These are phyloP conservation scores for Erebia aethiops DNA, from an alignment of 2,888 invertebrate species.

Conservation along the genomic window DNA sequence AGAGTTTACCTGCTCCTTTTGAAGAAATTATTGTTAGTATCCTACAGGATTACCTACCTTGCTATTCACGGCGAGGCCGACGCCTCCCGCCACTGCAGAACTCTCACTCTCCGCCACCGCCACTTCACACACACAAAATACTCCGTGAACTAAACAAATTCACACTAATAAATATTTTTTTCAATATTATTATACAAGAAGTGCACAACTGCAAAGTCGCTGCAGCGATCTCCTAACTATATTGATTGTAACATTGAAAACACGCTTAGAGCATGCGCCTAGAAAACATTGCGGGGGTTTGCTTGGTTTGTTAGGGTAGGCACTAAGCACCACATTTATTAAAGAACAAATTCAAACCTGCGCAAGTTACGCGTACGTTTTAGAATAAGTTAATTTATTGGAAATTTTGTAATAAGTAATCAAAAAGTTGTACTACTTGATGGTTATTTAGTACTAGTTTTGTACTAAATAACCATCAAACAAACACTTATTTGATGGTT, in stretches of 20 bases:
- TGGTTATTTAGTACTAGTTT: too few relatives aligned
- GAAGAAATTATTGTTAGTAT: conserved; percentile 15
- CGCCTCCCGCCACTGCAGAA: conserved; percentile 72
- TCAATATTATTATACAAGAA: conserved; percentile 1
- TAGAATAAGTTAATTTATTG: too few relatives aligned
- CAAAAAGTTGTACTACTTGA: too few relatives aligned
- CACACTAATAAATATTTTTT: conserved; percentile 3
- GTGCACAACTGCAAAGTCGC: conserved; percentile 11
- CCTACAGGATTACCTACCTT: conserved; percentile 55
- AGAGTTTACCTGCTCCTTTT: not conserved
- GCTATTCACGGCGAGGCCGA: conserved; percentile 80
- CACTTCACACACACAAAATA: conserved; percentile 43
- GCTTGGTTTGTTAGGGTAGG: conserved; percentile 4
- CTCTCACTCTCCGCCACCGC: conserved; percentile 77
- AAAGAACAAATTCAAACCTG: too few relatives aligned
- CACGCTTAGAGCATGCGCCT: conserved; percentile 34
- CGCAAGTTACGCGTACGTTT: too few relatives aligned
- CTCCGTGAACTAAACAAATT: conserved; percentile 20
- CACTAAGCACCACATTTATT: not conserved
- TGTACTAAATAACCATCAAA: too few relatives aligned
- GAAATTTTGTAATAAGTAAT: too few relatives aligned
- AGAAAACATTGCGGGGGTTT: not conserved
- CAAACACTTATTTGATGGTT: too few relatives aligned
- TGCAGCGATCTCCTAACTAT: conserved; percentile 18
- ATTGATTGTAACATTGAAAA: conserved; percentile 28